Evolutionary conservation across 2,888 invertebrate genomes (phyloP).

Genomic region (Aspidapion aeneum): DNA sequence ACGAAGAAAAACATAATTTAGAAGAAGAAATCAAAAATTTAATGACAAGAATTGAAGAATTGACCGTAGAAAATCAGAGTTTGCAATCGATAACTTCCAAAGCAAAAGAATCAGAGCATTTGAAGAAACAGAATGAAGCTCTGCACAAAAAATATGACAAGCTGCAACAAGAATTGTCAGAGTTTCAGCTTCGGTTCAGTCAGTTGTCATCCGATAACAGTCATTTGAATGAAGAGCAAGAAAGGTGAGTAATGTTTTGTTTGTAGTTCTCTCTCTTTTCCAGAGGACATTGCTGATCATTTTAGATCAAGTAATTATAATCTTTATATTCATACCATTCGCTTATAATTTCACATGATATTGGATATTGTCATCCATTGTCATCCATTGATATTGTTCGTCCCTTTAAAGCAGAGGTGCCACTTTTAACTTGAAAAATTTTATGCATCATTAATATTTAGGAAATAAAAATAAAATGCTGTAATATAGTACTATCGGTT

Average conservation of each 20-base stretch:
- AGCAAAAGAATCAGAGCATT: slow-evolving; percentile 20
- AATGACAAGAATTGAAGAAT: slow-evolving; percentile 18
- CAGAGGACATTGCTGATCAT: too few relatives aligned
- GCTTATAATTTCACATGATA: too few relatives aligned
- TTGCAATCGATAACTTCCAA: slow-evolving; percentile 17
- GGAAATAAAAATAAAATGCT: too few relatives aligned
- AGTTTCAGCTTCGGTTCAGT: slow-evolving; percentile 35
- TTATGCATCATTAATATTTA: too few relatives aligned
- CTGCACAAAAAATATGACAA: slow-evolving; percentile 26
- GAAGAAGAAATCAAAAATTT: slow-evolving; percentile 26
- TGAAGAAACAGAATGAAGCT: slow-evolving; percentile 24
- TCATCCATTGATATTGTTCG: too few relatives aligned
- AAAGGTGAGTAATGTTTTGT: slow-evolving; percentile 30
- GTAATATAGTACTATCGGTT: too few relatives aligned
- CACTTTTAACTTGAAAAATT: too few relatives aligned
- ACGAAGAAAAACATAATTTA: slow-evolving; percentile 20
- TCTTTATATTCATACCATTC: too few relatives aligned
- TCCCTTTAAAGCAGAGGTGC: too few relatives aligned
- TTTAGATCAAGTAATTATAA: too few relatives aligned
- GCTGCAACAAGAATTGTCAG: slow-evolving; percentile 33
- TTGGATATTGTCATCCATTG: too few relatives aligned
- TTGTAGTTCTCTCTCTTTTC: too few relatives aligned
- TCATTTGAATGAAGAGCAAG: slow-evolving; percentile 39
- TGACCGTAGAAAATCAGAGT: slow-evolving; percentile 13
- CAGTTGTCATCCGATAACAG: slow-evolving; percentile 40